Base-by-base conservation (phyloP, 1,140 invertebrate species). In the Camponotus floridanus region DNA sequence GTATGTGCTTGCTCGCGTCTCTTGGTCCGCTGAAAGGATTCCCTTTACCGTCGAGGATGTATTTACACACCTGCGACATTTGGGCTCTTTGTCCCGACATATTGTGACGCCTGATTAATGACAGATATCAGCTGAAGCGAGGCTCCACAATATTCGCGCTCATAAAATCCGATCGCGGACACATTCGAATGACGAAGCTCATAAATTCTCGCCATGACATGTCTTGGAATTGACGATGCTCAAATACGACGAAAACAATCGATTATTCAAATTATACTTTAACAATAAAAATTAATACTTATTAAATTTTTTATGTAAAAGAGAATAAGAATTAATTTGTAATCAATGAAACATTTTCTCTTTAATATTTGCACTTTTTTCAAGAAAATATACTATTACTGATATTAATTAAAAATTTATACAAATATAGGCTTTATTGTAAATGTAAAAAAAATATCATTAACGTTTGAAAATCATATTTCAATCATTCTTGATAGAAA, bases 11-110 rank as follows among this genome's bases (percentile, higher is more conserved):
- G 33, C 76, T 13, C 48, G 9, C 62, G 21, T 59, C 62, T 59
- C 62, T 67, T 61, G 26, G 55, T 36, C 15, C 26, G 51, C 21
- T 15, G 65, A 70, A 59, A 84, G 61, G 67, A 67, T 61, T 68
- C 36, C 26, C 61, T 76, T 76, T 18, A 18, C 6, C 36, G 21
- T 57, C 26, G 6, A 11, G 70, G 48, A 18, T 42, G 42, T 76
- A 76, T 85, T 80, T 86, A 68, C 51, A 59, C 76, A 79, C 26
- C 51, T 80, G 64, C 67, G 67, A 74, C 68, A 83, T 74, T 73
- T 74, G 55, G 55, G 26, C 31, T 21, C 55, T 81, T 71, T 48
- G 68, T 48, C 13, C 31, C 64, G 13, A 55, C 6, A 21, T 26
- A 61, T 48, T 39, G 39, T 13, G 39, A 48, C 26, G 79, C 2